Base-by-base conservation (phyloP, 2,888 invertebrate genomes). In the Alentia gelatinosa region DNA sequence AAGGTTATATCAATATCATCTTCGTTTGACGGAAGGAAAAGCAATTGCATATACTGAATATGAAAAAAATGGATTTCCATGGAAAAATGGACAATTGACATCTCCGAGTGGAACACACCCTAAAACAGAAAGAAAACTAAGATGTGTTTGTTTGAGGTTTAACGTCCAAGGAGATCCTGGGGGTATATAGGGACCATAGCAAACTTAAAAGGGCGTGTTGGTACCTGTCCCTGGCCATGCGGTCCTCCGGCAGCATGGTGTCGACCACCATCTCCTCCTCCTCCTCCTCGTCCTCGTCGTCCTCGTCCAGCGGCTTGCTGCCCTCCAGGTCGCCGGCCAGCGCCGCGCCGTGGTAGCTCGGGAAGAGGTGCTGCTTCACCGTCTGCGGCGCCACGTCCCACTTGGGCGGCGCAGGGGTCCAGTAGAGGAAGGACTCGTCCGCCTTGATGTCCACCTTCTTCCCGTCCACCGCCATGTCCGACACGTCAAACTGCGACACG, bases 371-470 rank as follows among this genome's bases (percentile, higher is more conserved):
- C 89, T 95, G 94, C 91, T 94, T 94, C 19, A 96, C 95, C 1
- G 30, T 33, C 0, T 90, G 75, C 15, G 95, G 95, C 23, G 94
- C 92, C 12, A 95, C 94, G 91, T 95, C 95, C 90, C 95, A 94
- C 92, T 95, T 96, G 26, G 96, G 95, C 23, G 96, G 96, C 15
- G 96, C 95, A 12, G 95, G 95, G n/a, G 94, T 94, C 96, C 96
- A 96, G 94, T 95, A 95, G 0, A 95, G 92, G 39, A 94, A 93
- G 0, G 95, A 95, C 88, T 95, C 95, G 91, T 95, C 95, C 79
- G 93, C 91, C 39, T 92, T 91, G 12, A 94, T 91, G 1, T 92
- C 90, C 50, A 95, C 91, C 89, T 92, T 92, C 74, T 92, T 91
- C 1, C 96, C 96, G 40, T 94, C 93, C 12, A 95, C 89, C n/a